Evolutionary conservation across 2,113 vertebrate genomes (phyloP).

Genomic region (Addax nasomaculatus): DNA sequence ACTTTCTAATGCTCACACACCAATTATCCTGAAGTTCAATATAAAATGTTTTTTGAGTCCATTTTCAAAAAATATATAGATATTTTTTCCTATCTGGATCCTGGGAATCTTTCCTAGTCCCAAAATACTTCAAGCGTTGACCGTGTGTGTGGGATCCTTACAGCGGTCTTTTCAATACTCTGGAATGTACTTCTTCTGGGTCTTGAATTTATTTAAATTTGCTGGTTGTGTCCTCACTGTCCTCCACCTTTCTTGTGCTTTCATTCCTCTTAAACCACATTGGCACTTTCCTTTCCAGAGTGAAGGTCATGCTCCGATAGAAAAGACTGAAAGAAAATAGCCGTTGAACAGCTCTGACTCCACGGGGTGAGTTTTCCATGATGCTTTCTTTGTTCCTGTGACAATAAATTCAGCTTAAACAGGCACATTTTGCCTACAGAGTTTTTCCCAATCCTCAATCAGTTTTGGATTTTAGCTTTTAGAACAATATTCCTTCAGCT

Average conservation of each 20-base stretch:
- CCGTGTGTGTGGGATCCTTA: background rate
- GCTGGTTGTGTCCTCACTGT: background rate
- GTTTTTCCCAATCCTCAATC: background rate
- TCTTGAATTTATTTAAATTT: background rate
- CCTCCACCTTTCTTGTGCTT: background rate
- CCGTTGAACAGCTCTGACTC: background rate
- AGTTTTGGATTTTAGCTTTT: conserved; percentile 8
- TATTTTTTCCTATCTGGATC: background rate
- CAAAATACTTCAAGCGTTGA: background rate
- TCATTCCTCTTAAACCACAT: background rate
- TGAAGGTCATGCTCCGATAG: background rate
- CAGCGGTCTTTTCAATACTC: background rate
- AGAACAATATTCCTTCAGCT: background rate
- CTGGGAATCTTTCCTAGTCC: background rate
- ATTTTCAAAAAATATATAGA: background rate
- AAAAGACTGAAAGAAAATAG: background rate
- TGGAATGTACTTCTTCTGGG: background rate
- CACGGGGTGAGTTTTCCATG: background rate
- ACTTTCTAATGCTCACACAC: background rate
- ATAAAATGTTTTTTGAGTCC: background rate
- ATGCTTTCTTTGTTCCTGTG: background rate
- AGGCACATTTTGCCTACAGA: background rate
- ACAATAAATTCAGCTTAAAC: background rate
- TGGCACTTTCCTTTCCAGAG: background rate
- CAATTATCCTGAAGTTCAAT: background rate